Evolutionary conservation across 2,888 invertebrate species (phyloP).

Genomic region (Yponomeuta evonymella): DNA sequence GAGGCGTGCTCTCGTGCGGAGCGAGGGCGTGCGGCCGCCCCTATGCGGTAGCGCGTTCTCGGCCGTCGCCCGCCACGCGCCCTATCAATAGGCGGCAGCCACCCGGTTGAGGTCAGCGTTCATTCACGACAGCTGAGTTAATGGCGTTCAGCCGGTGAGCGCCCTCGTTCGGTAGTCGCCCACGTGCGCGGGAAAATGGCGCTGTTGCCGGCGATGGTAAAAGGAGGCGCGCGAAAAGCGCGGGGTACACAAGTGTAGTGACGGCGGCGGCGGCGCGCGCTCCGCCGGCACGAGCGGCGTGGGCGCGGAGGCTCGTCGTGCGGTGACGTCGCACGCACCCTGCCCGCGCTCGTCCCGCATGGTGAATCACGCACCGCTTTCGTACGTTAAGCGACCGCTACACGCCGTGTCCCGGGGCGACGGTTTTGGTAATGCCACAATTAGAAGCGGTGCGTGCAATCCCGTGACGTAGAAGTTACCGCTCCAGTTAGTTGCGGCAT

Average conservation of each 20-base stretch:
- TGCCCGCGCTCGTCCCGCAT: conserved; percentile 20
- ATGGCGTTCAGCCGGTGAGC: conserved; percentile 64
- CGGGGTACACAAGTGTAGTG: conserved; percentile 64
- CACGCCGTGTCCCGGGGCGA: conserved; percentile 45
- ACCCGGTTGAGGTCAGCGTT: conserved; percentile 69
- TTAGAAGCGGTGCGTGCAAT: conserved; percentile 61
- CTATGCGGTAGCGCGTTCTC: conserved; percentile 57
- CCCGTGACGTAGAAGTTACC: conserved; percentile 60
- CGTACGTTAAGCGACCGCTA: conserved; percentile 39
- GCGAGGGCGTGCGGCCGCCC: conserved; percentile 72
- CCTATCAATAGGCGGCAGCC: conserved; percentile 67
- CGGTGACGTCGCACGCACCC: conserved; percentile 33
- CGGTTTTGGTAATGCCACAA: conserved; percentile 70
- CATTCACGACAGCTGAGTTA: conserved; percentile 72
- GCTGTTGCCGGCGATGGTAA: conserved; percentile 55
- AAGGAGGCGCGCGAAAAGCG: conserved; percentile 72
- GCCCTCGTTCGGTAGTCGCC: conserved; percentile 66
- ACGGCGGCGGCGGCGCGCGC: conserved; percentile 39
- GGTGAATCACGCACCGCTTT: conserved; percentile 63
- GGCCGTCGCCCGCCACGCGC: conserved; percentile 67
- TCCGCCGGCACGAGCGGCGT: conserved; percentile 35
- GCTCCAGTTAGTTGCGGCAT: conserved; percentile 53
- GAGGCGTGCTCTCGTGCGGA: conserved; percentile 67
- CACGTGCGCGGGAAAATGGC: conserved; percentile 75
- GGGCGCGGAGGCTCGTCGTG: conserved; percentile 63